These are phyloP conservation scores for Brachypterus glaber DNA, from an alignment of 2,888 invertebrate genomes.

Conservation along the genomic window DNA sequence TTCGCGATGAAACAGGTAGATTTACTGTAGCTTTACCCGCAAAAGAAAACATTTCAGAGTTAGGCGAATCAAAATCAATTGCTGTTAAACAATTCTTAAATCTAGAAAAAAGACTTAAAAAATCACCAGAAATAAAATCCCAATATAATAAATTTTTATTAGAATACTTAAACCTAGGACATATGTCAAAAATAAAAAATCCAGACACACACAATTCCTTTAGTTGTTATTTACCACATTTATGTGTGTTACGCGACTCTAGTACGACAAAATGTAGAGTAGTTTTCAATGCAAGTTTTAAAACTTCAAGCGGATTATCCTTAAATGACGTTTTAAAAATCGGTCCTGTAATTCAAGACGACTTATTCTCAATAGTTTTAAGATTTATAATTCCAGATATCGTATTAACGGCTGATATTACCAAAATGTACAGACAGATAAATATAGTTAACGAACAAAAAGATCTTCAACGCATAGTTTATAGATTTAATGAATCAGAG, in stretches of 20 bases:
- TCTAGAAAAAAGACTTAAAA: no score
- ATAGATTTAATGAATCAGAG: conserved; percentile 17
- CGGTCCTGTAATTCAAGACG: conserved; percentile 20
- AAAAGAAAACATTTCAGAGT: no score
- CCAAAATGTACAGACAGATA: conserved; percentile 30
- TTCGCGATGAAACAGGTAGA: no score
- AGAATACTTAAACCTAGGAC: no score
- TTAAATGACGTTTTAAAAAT: conserved; percentile 10
- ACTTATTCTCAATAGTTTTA: conserved; percentile 23
- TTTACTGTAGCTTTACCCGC: no score
- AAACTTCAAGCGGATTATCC: conserved; percentile 5
- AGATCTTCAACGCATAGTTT: conserved; percentile 29
- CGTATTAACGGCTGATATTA: conserved; percentile 24
- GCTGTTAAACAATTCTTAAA: no score
- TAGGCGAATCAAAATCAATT: no score
- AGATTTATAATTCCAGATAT: conserved; percentile 22
- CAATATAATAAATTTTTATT: no score
- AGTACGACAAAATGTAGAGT: conserved; percentile 11
- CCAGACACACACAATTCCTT: no score
- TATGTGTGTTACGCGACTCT: conserved; percentile 7
- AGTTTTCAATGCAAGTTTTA: conserved; percentile 8
- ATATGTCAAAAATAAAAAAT: no score
- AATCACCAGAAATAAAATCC: no score
- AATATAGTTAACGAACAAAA: conserved; percentile 20
- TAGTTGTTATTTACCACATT: conserved; percentile 14